phyloP scores from a whole-genome alignment of 2,797 vertebrate species.

The Lacerta viridis region DNA sequence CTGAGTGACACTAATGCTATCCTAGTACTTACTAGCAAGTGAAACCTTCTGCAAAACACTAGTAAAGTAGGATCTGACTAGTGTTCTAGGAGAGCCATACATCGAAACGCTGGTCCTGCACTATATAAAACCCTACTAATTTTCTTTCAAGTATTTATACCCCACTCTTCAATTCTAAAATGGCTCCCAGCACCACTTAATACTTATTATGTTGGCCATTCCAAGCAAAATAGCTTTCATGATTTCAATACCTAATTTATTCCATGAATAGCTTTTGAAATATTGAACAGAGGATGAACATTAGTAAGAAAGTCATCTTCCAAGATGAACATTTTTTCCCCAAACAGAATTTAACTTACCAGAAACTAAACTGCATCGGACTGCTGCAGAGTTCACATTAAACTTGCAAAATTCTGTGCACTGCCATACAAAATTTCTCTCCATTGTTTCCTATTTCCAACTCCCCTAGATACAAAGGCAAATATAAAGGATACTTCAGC shows the following conservation, averaged over 20 bases:
- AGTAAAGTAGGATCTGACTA: neutral
- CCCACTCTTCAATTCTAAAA: neutral
- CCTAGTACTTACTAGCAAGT: neutral
- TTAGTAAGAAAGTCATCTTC: constrained; percentile 69
- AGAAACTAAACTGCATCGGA: constrained; percentile 77
- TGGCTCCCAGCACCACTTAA: neutral
- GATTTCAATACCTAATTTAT: constrained; percentile 56
- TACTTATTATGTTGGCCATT: constrained; percentile 25
- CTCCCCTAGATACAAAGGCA: constrained; percentile 80
- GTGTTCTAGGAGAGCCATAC: neutral
- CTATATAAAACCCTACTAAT: neutral
- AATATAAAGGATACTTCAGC: constrained; percentile 81
- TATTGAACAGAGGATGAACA: constrained; percentile 62
- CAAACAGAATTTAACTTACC: constrained; percentile 79
- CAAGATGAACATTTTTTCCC: constrained; percentile 66
- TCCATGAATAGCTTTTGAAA: constrained; percentile 61
- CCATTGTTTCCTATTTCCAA: constrained; percentile 81
- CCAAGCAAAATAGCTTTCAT: constrained; percentile 24
- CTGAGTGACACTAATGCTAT: neutral
- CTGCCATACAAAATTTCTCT: constrained; percentile 76
- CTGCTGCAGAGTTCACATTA: constrained; percentile 74
- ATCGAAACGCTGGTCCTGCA: neutral
- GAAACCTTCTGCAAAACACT: neutral
- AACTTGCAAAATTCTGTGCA: constrained; percentile 80
- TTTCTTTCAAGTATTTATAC: neutral